Evolutionary conservation across 2,113 vertebrate genomes (phyloP).

Genomic region (Clarias batrachus): DNA sequence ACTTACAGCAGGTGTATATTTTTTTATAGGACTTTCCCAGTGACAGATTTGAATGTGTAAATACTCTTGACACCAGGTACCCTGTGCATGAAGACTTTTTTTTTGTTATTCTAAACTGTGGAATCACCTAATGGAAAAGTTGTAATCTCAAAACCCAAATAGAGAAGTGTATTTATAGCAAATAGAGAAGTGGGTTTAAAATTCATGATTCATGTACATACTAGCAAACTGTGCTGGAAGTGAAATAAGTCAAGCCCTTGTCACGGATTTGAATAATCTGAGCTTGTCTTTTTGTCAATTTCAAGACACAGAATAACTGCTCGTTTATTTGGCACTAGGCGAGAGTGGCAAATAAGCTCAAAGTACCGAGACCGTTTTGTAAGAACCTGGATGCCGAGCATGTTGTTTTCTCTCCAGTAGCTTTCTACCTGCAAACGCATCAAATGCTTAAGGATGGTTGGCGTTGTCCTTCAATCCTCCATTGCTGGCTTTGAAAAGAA

Average conservation of each 20-base stretch:
- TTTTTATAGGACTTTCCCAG: background rate
- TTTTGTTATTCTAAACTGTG: background rate
- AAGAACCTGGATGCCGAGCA: background rate
- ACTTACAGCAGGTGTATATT: background rate
- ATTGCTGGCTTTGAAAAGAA: background rate
- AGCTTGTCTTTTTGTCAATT: background rate
- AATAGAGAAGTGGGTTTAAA: background rate
- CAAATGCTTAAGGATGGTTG: background rate
- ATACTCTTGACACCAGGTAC: background rate
- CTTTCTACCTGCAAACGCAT: background rate
- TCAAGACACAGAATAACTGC: background rate
- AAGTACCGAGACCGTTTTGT: background rate
- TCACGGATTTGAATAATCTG: background rate
- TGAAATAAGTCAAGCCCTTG: background rate
- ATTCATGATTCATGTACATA: background rate
- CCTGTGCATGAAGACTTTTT: background rate
- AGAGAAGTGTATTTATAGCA: background rate
- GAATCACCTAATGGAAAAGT: background rate
- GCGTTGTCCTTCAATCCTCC: background rate
- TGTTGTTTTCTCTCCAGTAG: background rate
- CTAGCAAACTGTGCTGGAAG: background rate
- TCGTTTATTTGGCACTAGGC: background rate
- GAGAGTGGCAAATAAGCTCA: background rate
- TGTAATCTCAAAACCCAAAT: background rate
- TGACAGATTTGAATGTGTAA: background rate